phyloP scores from a whole-genome alignment of 2,113 vertebrate genomes.

The Calypte anna region DNA sequence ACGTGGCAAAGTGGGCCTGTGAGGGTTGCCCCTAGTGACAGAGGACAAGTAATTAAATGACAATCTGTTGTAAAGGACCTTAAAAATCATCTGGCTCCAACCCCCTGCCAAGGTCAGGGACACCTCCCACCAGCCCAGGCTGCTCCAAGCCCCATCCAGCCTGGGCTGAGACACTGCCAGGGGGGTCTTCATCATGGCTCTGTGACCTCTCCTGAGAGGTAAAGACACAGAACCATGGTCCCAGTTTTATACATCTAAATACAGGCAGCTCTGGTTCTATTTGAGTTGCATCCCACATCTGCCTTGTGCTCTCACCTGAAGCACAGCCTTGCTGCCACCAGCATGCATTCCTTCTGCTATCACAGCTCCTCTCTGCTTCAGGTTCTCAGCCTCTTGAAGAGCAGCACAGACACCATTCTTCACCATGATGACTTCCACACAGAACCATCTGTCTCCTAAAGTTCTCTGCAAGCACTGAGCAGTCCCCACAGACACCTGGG shows the following conservation, averaged over 20 bases:
- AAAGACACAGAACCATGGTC: not conserved
- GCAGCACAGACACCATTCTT: not conserved
- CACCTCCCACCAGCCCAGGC: too few relatives aligned
- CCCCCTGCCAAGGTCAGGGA: too few relatives aligned
- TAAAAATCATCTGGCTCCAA: too few relatives aligned
- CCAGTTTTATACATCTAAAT: not conserved
- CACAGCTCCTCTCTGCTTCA: not conserved
- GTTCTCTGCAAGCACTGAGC: not conserved
- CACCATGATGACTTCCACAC: not conserved
- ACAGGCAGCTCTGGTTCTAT: not conserved
- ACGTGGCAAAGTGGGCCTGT: fast-evolving
- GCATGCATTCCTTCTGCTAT: not conserved
- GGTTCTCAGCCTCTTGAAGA: not conserved
- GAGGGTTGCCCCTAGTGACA: not conserved
- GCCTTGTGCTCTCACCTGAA: not conserved
- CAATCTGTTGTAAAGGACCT: too few relatives aligned
- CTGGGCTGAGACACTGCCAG: too few relatives aligned
- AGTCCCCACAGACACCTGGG: not conserved
- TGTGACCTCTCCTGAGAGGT: not conserved
- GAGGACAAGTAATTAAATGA: not conserved
- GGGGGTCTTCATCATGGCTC: not conserved
- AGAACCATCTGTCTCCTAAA: not conserved
- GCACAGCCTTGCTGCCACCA: not conserved
- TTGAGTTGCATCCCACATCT: not conserved
- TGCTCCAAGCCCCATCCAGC: too few relatives aligned